phyloP scores from a whole-genome alignment of 2,888 invertebrate genomes.

The Cyrtodaria siliqua region DNA sequence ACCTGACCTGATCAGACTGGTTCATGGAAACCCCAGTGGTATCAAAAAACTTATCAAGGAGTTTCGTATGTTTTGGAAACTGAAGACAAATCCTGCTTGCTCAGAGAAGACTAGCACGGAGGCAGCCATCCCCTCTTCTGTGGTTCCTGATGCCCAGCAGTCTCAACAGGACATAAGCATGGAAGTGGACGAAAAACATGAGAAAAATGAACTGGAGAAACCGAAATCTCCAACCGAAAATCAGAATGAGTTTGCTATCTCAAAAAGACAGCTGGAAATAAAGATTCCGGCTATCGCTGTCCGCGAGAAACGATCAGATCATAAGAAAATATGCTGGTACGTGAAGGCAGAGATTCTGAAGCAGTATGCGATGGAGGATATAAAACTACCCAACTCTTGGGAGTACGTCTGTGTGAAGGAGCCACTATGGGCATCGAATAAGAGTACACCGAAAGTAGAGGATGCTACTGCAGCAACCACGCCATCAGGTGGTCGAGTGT shows the following conservation, averaged over 20 bases:
- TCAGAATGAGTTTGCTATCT: constrained; percentile 74
- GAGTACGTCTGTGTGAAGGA: constrained; percentile 85
- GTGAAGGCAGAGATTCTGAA: constrained; percentile 88
- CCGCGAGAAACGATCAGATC: constrained; percentile 88
- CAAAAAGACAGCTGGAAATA: constrained; percentile 81
- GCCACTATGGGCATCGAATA: constrained; percentile 36
- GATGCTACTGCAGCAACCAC: constrained; percentile 16
- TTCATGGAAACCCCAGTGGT: constrained; percentile 90
- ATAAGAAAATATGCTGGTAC: constrained; percentile 90
- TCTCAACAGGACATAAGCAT: constrained; percentile 22
- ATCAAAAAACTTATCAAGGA: constrained; percentile 89
- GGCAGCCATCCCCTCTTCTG: neutral
- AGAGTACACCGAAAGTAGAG: constrained; percentile 44
- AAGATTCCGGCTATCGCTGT: constrained; percentile 89
- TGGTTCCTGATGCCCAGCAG: neutral
- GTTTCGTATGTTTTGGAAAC: constrained; percentile 88
- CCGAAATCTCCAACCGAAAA: constrained; percentile 13
- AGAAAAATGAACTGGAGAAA: neutral
- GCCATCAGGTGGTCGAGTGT: constrained; percentile 41
- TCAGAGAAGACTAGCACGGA: neutral
- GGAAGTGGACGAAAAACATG: constrained; percentile 33
- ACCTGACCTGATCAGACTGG: constrained; percentile 89
- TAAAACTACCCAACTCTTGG: constrained; percentile 88
- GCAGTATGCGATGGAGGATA: constrained; percentile 87
- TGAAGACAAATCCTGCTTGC: constrained; percentile 79